Base-by-base conservation (phyloP, 2,113 vertebrate species). In the Pavo muticus region DNA sequence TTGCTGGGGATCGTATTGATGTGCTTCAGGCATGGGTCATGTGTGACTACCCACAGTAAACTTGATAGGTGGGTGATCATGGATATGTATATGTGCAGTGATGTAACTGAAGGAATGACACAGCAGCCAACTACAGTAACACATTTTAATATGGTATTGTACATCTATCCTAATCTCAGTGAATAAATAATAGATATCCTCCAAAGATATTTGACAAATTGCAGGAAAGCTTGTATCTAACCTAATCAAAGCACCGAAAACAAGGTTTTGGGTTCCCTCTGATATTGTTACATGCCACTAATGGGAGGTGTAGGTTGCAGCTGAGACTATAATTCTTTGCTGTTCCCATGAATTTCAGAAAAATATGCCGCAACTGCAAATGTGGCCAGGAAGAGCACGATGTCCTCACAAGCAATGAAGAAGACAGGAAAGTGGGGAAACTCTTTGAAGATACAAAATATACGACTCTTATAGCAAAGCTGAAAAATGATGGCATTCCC, bases 371-470 rank as follows among this genome's bases (percentile, higher is more conserved):
- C 47, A 99, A 99, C 96, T 99, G 99, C 93, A 99, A 99, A 87
- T 99, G 99, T 82, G 98, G 99, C 29, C 98, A 99, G 75, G 97
- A 99, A 65, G 99, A 99, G 42, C 99, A 99, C 30, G 98, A 99
- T 65, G 98, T 99, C 91, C 97, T 98, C 21, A 98, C 99, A 85
- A 98, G 98, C 94, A 98, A 96, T 0, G 99, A 99, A 95, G 99
- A 99, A 80, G 98, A 99, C 96, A 98, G 98, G 94, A 99, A 99
- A 98, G 99, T 99, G 69, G 99, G 99, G 24, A 99, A 98, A 68
- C 98, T 99, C 78, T 98, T 99, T 71, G 99, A 99, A 96, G 99
- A 99, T 91, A 99, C 99, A 24, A 99, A 99, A 88, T 99, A 99
- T 94, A 99, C 98, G 0, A 98, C 98, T 25, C 98, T 99, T 64